Evolutionary conservation across 2,888 invertebrate species (phyloP), one percentile per base, ranked within the genome.

Genomic region (Eretmocerus hayati): DNA sequence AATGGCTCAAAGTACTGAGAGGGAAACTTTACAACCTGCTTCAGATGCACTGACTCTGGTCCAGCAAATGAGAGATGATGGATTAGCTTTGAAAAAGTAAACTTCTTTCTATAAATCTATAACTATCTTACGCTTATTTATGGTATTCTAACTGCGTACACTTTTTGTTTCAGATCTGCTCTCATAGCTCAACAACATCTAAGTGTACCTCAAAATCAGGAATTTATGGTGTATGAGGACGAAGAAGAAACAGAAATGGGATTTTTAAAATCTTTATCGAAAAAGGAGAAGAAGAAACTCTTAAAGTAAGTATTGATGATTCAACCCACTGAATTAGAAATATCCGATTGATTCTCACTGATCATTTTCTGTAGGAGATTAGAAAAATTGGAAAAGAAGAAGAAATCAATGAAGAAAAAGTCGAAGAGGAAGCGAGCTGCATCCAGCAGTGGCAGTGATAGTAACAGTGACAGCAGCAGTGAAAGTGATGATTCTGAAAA

Each of bases 61-160:
- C 66, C 86, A 87, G 59, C 90, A 92, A 65, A 91, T 95, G 91
- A 79, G 87, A 58, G 91, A 93, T 62, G 90, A 90, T 69, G 95
- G 95, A 1, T 76, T 94, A 40, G 86, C 87, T 26, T 80, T 96
- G 73, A 93, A 93, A 70, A 85, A 87, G 63, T 77, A 22, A 21
- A 9, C 8, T n/a, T 38, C 16, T 20, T 21, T 13, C 30, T 13
- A 13, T 1, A 35, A 38, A 15, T 30, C 46, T 33, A 30, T 11
- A 37, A 30, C 11, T 36, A 22, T 32, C n/a, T 21, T n/a, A 36
- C 9, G 20, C 16, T 18, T 30, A 30, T 30, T 30, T 30, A 30
- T 8, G 8, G 30, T 30, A n/a, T n/a, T n/a, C n/a, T n/a, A n/a
- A n/a, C n/a, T n/a, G n/a, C n/a, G n/a, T 9, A 26, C 11, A 26